Base-by-base conservation (phyloP, 2,113 vertebrate species). In the Lophotis ruficrista region DNA sequence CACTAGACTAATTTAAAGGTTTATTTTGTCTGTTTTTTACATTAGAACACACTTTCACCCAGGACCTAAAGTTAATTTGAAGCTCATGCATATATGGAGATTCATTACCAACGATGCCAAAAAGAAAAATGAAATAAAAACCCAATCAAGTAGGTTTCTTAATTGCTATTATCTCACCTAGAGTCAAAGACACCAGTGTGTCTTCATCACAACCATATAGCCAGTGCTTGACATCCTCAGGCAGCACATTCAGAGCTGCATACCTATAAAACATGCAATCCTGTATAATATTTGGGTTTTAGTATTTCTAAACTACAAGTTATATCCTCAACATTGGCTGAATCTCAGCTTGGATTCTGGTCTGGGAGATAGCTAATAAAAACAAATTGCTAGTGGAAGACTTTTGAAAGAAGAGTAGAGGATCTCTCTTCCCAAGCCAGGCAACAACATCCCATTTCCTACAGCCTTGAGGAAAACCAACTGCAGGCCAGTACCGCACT, bases 401-500 rank as follows among this genome's bases (percentile, higher is more conserved):
- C 33, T 76, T 47, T 31, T 84, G 51, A 43, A 48, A 15, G 28
- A 70, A 27, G 28, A 66, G 31, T 4, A 71, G 57, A 71, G 21
- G 11, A 48, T 57, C 6, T 45, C 47, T 61, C 48, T 37, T 76
- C 58, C 28, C 28, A 66, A 27, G 30, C 13, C n/a, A 71, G 17
- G 18, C 30, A 57, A 35, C 28, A 12, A 71, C 24, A 47, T 20
- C n/a, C 24, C n/a, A 27, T 28, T 69, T 15, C 54, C 30, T 43
- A 48, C 14, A 84, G 22, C 7, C 17, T 17, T 21, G 22, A 89
- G 48, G 50, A 68, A 41, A 43, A 71, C 22, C 50, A 79, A 1
- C 22, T 0, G 2, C 33, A 43, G 41, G 19, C 56, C 2, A 1
- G 57, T 9, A 45, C 4, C 1, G 1, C 48, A 12, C 18, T 31